phyloP scores from a whole-genome alignment of 2,113 vertebrate species.

The Lynx canadensis region DNA sequence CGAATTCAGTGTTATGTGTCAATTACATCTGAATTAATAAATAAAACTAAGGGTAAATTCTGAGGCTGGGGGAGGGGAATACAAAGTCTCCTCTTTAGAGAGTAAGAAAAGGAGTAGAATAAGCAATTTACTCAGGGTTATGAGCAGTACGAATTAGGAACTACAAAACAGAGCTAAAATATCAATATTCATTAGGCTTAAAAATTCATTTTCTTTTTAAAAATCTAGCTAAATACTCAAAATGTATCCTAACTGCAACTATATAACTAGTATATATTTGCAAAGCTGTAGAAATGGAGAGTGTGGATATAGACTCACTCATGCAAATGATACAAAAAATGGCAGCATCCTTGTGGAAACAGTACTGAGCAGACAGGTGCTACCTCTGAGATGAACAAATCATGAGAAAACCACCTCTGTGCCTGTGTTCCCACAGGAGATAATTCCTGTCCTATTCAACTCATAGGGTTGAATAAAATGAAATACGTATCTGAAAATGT shows the following conservation, averaged over 20 bases:
- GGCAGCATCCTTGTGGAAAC: background rate
- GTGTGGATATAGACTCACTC: background rate
- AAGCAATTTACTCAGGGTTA: background rate
- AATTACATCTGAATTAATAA: background rate
- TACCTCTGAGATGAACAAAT: background rate
- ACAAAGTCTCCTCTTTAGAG: background rate
- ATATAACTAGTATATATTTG: background rate
- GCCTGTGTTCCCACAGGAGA: background rate
- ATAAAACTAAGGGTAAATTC: background rate
- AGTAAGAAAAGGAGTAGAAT: background rate
- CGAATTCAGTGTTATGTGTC: background rate
- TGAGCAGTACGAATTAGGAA: background rate
- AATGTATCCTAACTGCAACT: background rate
- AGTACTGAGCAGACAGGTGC: background rate
- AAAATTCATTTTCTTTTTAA: background rate
- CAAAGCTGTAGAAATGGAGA: background rate
- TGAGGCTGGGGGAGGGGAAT: background rate
- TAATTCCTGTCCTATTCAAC: background rate
- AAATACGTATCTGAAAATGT: background rate
- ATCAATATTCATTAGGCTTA: background rate
- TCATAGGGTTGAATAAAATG: background rate
- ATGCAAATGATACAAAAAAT: background rate
- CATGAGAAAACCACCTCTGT: background rate
- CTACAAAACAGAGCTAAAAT: background rate
- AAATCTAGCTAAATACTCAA: background rate